Conservation (phyloP, 2,113 vertebrate genomes). For the Megaceryle torquata region DNA sequence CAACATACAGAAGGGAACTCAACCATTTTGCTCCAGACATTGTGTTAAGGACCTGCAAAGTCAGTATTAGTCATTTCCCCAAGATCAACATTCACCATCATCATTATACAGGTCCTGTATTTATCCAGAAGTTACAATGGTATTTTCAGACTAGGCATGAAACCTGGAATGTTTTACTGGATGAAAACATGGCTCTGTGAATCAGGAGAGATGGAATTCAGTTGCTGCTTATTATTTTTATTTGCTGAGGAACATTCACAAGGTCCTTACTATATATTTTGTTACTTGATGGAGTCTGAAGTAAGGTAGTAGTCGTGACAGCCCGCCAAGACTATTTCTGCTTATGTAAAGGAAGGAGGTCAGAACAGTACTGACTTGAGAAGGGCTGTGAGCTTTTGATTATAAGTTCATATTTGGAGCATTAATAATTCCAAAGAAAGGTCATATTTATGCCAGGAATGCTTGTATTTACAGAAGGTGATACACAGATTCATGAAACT, state of each 20-base stretch:
- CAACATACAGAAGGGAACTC: not conserved
- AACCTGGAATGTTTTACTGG: not conserved
- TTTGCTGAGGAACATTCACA: not conserved
- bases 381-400: not conserved
- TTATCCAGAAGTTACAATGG: not conserved
- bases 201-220: not conserved
- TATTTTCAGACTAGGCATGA: not conserved
- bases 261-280: not conserved
- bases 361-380: not conserved
- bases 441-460: not conserved
- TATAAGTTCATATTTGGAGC: not conserved
- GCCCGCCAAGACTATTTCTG: not conserved
- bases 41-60: not conserved
- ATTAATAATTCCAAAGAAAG: not conserved
- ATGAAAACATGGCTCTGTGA: not conserved
- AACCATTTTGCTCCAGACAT: not conserved
- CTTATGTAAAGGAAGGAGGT: not conserved
- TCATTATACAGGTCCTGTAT: not conserved
- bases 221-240: not conserved
- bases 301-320: not conserved
- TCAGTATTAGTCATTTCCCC: not conserved
- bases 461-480: not conserved
- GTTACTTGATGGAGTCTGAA: not conserved
- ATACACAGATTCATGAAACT: not conserved
- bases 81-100: not conserved